Percentiles rank a stretch among this genome's conserved stretches.
These are phyloP conservation scores for Theristicus caerulescens DNA, from an alignment of 2,113 vertebrate species.

Conservation along the genomic window DNA sequence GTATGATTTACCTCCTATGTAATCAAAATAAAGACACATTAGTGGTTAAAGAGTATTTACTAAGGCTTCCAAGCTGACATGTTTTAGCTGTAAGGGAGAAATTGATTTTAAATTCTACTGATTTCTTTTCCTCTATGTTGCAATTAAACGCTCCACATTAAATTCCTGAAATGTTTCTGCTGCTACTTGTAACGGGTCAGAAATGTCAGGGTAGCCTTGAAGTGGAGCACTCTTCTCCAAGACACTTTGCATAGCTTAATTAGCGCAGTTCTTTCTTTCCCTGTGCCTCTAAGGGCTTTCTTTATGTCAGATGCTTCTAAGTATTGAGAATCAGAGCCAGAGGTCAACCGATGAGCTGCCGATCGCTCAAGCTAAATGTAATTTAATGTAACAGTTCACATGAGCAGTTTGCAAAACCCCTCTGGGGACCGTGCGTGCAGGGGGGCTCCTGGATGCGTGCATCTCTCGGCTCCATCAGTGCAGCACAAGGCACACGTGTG, in stretches of 20 bases:
- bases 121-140: neutral
- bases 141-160: neutral
- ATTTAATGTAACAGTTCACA: neutral
- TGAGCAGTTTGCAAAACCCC: neutral
- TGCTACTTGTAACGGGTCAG: neutral
- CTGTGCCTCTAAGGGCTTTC: neutral
- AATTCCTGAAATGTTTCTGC: neutral
- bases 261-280: neutral
- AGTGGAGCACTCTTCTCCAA: neutral
- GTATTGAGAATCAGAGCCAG: conserved; percentile 12
- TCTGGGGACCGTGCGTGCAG: neutral
- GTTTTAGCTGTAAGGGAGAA: neutral
- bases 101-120: neutral
- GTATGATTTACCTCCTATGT: neutral
- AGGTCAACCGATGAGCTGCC: conserved; percentile 2
- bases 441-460: neutral
- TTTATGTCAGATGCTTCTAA: conserved; percentile 12
- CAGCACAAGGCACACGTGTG: neutral
- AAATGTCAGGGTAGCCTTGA: conserved; percentile 23
- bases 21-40: conserved; percentile 5
- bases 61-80: neutral
- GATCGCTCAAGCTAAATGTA: neutral
- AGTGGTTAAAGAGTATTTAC: neutral
- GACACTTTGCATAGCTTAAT: conserved; percentile 8
- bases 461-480: neutral